phyloP scores from a whole-genome alignment of 2,888 invertebrate genomes.

The Lycophotia porphyrea region DNA sequence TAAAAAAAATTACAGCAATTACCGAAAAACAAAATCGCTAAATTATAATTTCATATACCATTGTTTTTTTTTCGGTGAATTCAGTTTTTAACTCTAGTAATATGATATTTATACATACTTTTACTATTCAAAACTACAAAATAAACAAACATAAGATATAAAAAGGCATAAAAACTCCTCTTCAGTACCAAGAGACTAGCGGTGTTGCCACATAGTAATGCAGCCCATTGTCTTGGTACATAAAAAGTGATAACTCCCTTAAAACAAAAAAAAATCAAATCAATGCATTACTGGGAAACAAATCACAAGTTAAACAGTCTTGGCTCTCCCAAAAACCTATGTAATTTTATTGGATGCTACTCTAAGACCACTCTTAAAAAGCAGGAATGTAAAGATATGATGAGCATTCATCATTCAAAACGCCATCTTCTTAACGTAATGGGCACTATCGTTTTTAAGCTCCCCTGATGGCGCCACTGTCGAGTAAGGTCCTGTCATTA shows the following conservation, averaged over 20 bases:
- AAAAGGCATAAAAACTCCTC: neutral
- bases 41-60: no score
- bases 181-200: neutral
- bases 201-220: no score
- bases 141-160: neutral
- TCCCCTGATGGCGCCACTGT: no score
- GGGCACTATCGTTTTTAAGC: no score
- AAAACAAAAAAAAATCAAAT: neutral
- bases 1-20: neutral
- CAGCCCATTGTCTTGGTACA: neutral
- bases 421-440: neutral
- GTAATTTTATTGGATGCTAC: neutral
- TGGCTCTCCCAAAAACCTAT: no score
- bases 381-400: neutral
- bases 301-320: neutral
- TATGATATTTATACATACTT: no score
- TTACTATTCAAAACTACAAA: neutral
- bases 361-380: neutral
- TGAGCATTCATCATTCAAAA: conserved; percentile 3
- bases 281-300: neutral
- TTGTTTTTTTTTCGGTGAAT: no score
- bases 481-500: no score
- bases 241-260: neutral
- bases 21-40: neutral
- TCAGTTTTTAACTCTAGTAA: no score